Percentiles rank a stretch among this genome's conserved stretches.
Evolutionary conservation across 1,140 invertebrate genomes (phyloP).

Genomic region (Drosophila obscura): DNA sequence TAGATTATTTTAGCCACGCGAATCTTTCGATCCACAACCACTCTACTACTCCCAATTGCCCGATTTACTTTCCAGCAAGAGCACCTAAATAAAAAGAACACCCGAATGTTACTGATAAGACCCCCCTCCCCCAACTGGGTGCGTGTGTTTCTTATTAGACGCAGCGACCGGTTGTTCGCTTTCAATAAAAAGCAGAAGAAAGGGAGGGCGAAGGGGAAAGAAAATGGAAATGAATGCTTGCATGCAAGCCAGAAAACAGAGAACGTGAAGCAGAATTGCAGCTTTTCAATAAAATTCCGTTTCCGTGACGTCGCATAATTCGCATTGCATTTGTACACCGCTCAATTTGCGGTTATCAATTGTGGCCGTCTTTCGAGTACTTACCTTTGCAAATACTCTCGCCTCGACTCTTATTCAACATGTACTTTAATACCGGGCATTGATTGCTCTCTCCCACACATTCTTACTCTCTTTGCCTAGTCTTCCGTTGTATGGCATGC

Average conservation of each 20-base stretch:
- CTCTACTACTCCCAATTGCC: conserved; percentile 3
- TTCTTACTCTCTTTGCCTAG: too few relatives aligned
- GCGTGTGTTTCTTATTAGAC: conserved; percentile 49
- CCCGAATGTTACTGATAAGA: conserved; percentile 64
- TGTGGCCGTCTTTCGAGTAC: conserved; percentile 25
- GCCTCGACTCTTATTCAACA: not conserved
- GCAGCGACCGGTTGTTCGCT: conserved; percentile 17
- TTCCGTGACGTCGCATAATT: conserved; percentile 64
- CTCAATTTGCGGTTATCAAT: conserved; percentile 61
- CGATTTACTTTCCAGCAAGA: conserved; percentile 12
- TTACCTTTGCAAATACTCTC: not conserved
- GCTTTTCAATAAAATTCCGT: conserved; percentile 27
- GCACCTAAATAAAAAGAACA: conserved; percentile 47
- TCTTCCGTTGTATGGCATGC: too few relatives aligned
- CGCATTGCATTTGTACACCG: conserved; percentile 46
- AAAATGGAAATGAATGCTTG: conserved; percentile 17
- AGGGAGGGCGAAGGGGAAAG: not conserved
- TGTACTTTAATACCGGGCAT: not conserved
- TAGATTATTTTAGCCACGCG: conserved; percentile 33
- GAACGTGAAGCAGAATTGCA: conserved; percentile 8
- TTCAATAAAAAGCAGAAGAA: conserved; percentile 8
- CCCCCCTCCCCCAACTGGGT: conserved; percentile 29
- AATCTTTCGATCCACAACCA: conserved; percentile 1
- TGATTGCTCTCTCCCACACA: not conserved
- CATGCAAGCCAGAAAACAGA: conserved; percentile 25